Conservation (phyloP, 2,888 invertebrate genomes). For the Panopea generosa region DNA sequence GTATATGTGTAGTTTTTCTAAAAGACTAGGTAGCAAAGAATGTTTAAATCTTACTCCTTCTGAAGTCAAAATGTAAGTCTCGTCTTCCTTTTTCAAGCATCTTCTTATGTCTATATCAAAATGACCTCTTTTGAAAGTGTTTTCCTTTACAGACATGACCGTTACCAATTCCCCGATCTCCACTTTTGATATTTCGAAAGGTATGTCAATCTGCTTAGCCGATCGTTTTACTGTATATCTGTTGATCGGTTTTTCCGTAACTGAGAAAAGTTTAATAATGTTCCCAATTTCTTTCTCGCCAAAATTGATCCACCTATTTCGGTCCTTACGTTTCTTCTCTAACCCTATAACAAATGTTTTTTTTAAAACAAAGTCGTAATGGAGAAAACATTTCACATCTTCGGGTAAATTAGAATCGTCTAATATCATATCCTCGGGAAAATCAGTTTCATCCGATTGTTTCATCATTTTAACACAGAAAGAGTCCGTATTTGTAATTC, state of each 20-base stretch:
- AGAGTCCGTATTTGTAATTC: too few relatives aligned
- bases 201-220: conserved; percentile 5
- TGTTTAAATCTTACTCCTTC: conserved; percentile 1
- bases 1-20: background rate
- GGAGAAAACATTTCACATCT: conserved; percentile 10
- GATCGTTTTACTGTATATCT: conserved; percentile 15
- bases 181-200: conserved; percentile 5
- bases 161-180: conserved; percentile 15
- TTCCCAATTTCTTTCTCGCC: conserved; percentile 11
- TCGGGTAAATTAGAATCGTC: conserved; percentile 7
- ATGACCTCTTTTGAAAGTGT: conserved; percentile 16
- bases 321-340: conserved; percentile 15
- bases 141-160: conserved; percentile 15
- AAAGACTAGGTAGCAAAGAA: background rate
- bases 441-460: too few relatives aligned
- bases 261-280: conserved; percentile 16
- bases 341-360: conserved; percentile 10
- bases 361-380: conserved; percentile 11
- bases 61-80: conserved; percentile 2
- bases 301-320: conserved; percentile 6
- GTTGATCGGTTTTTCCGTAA: conserved; percentile 4
- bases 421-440: conserved; percentile 10
- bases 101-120: conserved; percentile 19
- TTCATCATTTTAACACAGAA: too few relatives aligned
- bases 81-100: conserved; percentile 16